Percentiles rank a stretch among this genome's conserved stretches.
Evolutionary conservation across 2,797 vertebrate species (phyloP).

Genomic region (Spinus olivaceus): DNA sequence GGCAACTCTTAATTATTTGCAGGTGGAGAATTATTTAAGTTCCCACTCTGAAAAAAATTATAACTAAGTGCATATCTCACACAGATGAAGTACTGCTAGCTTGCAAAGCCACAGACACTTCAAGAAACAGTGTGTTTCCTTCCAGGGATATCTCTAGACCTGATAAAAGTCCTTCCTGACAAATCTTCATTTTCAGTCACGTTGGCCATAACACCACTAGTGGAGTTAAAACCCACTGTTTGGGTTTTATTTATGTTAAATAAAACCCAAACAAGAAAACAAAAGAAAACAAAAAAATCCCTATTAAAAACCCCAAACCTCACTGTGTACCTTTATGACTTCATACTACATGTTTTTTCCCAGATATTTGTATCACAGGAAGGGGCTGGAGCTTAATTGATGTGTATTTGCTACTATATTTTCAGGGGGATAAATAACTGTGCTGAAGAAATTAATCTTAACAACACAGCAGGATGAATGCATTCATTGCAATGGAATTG

Average conservation of each 20-base stretch:
- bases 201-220: background rate
- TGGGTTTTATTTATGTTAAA: no score
- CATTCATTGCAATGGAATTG: background rate
- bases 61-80: fast-evolving
- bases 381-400: background rate
- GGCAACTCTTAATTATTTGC: background rate
- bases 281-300: background rate
- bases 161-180: background rate
- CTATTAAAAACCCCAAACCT: background rate
- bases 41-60: background rate
- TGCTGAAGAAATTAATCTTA: background rate
- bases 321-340: background rate
- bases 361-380: background rate
- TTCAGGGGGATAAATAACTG: background rate
- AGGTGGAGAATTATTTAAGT: background rate
- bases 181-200: background rate
- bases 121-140: background rate
- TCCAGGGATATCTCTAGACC: background rate
- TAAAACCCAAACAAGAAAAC: background rate
- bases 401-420: background rate
- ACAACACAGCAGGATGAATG: background rate
- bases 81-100: background rate
- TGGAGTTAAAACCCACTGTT: no score
- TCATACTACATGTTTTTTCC: background rate
- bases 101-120: background rate